Base-by-base conservation (phyloP, 2,113 vertebrate genomes). In the Lampris megalopsis region DNA sequence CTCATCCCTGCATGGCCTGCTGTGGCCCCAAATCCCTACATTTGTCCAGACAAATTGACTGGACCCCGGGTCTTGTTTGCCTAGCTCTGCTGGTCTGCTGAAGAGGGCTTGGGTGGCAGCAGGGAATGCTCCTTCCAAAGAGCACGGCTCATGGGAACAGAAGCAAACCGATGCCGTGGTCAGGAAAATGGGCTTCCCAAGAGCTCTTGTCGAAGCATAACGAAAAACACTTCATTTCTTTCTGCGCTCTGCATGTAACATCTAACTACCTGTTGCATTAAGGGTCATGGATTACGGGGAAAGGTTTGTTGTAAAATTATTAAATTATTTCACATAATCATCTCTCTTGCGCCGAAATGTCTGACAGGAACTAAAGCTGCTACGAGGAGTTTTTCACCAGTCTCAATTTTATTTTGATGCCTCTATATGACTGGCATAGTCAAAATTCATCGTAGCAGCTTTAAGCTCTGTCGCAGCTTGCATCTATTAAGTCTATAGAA, bases 41-140 rank as follows among this genome's bases (percentile, higher is more conserved):
- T 93, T 94, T 94, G 94, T 94, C 86, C 79, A 74, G 79, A 93
- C 93, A 94, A 94, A 94, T 93, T 93, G 92, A 89, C 91, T 86
- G 89, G 88, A 86, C 84, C 58, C 71, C 43, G 52, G 88, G 88
- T 91, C 92, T 92, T 94, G 90, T 94, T 94, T 94, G 89, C 90
- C 77, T 78, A 89, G 88, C 79, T 89, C 85, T 59, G 63, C 70
- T 69, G 88, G 84, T 49, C 40, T 67, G 74, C 43, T 86, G 77
- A 71, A 84, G 80, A 70, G 79, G 74, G 64, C 69, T 89, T 57
- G 70, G 77, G 74, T 24, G 79, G 75, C 67, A 79, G 68, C 4
- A 10, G 68, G 73, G 74, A 75, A 73, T 75, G 66, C 36, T n/a
- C 61, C 73, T 62, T 82, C 62, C 45, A 79, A 64, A 79, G 49